Evolutionary conservation across 2,113 vertebrate genomes (phyloP).

Genomic region (Fukomys damarensis): DNA sequence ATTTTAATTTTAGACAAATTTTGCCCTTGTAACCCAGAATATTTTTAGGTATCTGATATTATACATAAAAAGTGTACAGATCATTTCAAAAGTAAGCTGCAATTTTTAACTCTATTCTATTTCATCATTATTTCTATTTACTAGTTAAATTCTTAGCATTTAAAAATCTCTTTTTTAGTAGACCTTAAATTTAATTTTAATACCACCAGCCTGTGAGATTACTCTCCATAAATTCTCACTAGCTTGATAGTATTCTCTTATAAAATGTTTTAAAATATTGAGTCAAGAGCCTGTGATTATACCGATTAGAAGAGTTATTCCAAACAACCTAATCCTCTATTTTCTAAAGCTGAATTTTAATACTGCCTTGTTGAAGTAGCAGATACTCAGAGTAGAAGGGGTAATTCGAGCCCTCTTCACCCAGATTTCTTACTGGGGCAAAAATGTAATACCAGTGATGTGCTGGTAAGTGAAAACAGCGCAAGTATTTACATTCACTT

Average conservation of each 20-base stretch:
- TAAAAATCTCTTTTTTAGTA: background rate
- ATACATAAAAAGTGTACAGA: background rate
- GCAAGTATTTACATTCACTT: background rate
- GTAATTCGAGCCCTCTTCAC: background rate
- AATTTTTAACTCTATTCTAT: background rate
- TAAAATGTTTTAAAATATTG: background rate
- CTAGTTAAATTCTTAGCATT: background rate
- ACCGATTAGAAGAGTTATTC: background rate
- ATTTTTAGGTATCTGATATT: background rate
- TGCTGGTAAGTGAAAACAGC: background rate
- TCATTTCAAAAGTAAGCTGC: background rate
- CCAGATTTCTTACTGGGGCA: background rate
- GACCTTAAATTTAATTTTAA: background rate
- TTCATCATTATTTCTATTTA: slow-evolving; percentile 2
- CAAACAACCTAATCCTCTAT: background rate
- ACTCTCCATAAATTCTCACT: background rate
- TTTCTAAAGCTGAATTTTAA: background rate
- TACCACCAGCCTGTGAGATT: background rate
- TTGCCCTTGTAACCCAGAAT: background rate
- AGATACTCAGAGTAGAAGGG: background rate
- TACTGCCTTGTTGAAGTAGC: background rate
- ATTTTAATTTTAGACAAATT: background rate
- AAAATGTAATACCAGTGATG: background rate
- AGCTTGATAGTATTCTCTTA: background rate
- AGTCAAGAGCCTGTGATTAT: background rate